Evolutionary conservation across 1,140 invertebrate species (phyloP).

Genomic region (Brachionus paranguensis): DNA sequence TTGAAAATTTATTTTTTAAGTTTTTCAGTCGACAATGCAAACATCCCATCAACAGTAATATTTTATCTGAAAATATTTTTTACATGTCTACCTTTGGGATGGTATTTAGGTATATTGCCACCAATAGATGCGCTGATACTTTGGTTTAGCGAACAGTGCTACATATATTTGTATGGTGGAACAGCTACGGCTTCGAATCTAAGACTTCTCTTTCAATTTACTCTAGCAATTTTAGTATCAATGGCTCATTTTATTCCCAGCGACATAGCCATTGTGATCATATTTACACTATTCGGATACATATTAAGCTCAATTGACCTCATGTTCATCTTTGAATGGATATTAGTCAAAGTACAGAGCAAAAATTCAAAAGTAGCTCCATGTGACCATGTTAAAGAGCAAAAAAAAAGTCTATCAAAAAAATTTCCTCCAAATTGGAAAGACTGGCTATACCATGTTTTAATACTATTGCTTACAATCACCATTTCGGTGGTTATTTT

Average conservation of each 20-base stretch:
- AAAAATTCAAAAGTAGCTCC: constrained; percentile 39
- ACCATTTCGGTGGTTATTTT: constrained; percentile 44
- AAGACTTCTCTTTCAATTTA: constrained; percentile 46
- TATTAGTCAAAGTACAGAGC: constrained; percentile 3
- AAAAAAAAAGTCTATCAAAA: constrained; percentile 14
- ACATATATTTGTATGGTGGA: constrained; percentile 53
- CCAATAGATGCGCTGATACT: constrained; percentile 56
- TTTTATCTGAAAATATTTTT: constrained; percentile 50
- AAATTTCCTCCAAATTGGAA: constrained; percentile 47
- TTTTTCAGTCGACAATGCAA: constrained; percentile 44
- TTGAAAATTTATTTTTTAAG: constrained; percentile 43
- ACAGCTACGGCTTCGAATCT: constrained; percentile 49
- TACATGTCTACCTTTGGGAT: constrained; percentile 52
- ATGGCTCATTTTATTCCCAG: constrained; percentile 46
- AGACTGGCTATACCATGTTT: constrained; percentile 47
- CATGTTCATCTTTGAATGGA: constrained; percentile 45
- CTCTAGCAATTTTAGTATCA: constrained; percentile 45
- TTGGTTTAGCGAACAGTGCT: constrained; percentile 55
- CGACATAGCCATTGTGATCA: constrained; percentile 44
- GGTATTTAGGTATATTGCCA: constrained; percentile 55
- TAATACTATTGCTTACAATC: constrained; percentile 43
- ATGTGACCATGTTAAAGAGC: neutral
- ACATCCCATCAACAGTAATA: neutral
- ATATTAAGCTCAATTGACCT: constrained; percentile 49
- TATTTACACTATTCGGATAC: constrained; percentile 48